Percentiles rank a stretch among this genome's conserved stretches.
These are phyloP conservation scores for Cordylochernes scorpioides DNA, from an alignment of 2,888 invertebrate genomes.

Conservation along the genomic window DNA sequence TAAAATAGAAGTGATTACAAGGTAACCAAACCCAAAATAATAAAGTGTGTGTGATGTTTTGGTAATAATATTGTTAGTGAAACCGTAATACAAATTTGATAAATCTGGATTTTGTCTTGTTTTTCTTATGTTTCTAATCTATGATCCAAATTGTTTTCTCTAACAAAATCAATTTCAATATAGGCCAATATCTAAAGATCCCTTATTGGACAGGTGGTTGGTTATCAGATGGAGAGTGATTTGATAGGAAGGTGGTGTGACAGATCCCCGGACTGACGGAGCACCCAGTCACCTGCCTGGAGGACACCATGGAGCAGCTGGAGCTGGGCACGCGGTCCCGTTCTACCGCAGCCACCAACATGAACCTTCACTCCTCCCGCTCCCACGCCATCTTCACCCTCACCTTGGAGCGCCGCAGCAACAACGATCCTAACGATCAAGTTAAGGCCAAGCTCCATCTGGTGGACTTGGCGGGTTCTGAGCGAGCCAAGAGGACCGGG, in stretches of 20 bases:
- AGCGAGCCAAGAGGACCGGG: slow-evolving; percentile 62
- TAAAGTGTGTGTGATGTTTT: no score
- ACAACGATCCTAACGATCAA: slow-evolving; percentile 27
- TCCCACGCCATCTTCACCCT: slow-evolving; percentile 73
- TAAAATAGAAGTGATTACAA: no score
- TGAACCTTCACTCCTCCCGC: slow-evolving; percentile 64
- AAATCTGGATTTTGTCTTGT: no score
- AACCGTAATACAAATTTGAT: no score
- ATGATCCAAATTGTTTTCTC: no score
- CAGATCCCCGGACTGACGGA: slow-evolving; percentile 19
- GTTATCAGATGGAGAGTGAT: no score
- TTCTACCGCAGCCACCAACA: slow-evolving; percentile 64
- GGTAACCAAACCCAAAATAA: no score
- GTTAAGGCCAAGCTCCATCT: slow-evolving; percentile 62
- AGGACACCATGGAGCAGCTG: slow-evolving; percentile 37
- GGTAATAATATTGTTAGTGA: background rate
- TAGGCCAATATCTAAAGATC: no score
- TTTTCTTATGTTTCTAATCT: no score
- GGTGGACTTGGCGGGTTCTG: slow-evolving; percentile 75
- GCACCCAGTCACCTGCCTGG: slow-evolving; percentile 18
- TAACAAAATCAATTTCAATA: no score
- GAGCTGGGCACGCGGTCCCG: slow-evolving; percentile 39
- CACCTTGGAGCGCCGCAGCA: slow-evolving; percentile 30
- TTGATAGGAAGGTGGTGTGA: no score
- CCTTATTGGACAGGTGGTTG: no score